Evolutionary conservation across 2,888 invertebrate genomes (phyloP).

Genomic region (Drosophila algonquin): DNA sequence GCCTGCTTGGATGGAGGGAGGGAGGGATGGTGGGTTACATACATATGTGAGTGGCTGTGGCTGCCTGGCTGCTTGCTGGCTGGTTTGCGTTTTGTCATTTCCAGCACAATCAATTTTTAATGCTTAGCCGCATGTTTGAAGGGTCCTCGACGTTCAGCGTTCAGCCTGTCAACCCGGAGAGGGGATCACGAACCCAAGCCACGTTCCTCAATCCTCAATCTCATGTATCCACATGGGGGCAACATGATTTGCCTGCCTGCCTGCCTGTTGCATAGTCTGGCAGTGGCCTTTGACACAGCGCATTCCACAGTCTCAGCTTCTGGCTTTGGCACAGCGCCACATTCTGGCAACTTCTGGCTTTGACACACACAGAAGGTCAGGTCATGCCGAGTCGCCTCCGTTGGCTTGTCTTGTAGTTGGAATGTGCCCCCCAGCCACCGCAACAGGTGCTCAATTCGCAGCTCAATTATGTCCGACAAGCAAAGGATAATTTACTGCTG

Average conservation of each 20-base stretch:
- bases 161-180: not conserved
- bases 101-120: conserved; percentile 57
- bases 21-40: too few species aligned
- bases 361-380: conserved; percentile 40
- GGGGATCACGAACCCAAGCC: conserved; percentile 27
- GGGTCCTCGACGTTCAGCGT: conserved; percentile 7
- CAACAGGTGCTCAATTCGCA: conserved; percentile 42
- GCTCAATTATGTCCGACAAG: conserved; percentile 42
- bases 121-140: conserved; percentile 34
- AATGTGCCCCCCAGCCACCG: conserved; percentile 8
- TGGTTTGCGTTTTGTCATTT: conserved; percentile 31
- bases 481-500: conserved; percentile 37
- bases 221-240: conserved; percentile 20
- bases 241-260: conserved; percentile 36
- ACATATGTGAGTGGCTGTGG: conserved; percentile 6
- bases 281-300: conserved; percentile 18
- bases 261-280: conserved; percentile 32
- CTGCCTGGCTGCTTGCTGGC: not conserved
- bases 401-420: conserved; percentile 1
- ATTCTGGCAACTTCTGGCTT: conserved; percentile 12
- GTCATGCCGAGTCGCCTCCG: conserved; percentile 5
- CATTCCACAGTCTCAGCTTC: too few species aligned
- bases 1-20: conserved; percentile 5
- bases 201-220: conserved; percentile 24
- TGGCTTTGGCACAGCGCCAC: conserved; percentile 38